phyloP scores from a whole-genome alignment of 1,140 invertebrate species.

The Rhysida immarginata region DNA sequence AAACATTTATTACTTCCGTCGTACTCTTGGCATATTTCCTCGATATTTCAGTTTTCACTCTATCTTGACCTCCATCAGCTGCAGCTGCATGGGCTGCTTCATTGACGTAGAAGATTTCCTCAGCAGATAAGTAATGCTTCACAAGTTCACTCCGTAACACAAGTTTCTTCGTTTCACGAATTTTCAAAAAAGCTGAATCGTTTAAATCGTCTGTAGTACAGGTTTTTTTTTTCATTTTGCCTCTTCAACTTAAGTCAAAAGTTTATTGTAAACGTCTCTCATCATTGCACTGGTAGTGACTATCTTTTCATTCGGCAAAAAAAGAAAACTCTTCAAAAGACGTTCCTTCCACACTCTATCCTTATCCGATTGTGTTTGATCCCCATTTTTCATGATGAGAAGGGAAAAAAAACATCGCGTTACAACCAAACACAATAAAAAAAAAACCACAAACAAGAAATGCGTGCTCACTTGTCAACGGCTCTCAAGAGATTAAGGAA shows the following conservation, averaged over 20 bases:
- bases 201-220: neutral
- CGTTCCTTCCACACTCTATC: neutral
- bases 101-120: neutral
- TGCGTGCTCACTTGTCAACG: neutral
- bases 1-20: neutral
- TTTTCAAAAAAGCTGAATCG: neutral
- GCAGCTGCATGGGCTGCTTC: neutral
- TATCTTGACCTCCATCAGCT: neutral
- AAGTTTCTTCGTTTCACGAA: neutral
- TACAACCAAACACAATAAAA: neutral
- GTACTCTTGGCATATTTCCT: neutral
- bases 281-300: neutral
- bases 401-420: neutral
- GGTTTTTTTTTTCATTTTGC: neutral
- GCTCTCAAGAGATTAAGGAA: neutral
- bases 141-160: neutral
- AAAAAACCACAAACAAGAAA: neutral
- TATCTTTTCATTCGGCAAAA: neutral
- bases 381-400: neutral
- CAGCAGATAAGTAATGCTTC: neutral
- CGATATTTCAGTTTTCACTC: neutral
- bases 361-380: neutral
- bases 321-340: neutral
- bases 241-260: neutral
- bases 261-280: neutral